Base-by-base conservation (phyloP, 2,888 invertebrate species). In the Conops quadrifasciatus region DNA sequence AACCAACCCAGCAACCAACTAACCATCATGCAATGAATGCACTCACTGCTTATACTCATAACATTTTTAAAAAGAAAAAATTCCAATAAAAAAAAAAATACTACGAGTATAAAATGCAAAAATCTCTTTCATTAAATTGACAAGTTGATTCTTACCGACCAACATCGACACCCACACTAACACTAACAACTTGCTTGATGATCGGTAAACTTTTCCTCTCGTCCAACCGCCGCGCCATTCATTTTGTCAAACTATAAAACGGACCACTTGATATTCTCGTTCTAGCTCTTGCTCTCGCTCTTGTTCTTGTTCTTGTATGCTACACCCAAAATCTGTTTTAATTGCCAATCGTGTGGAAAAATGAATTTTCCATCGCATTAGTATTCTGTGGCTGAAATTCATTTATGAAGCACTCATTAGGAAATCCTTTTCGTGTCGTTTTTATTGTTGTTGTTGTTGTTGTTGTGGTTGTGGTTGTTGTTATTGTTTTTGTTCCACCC, bases 261-360 rank as follows among this genome's bases (percentile, higher is more conserved):
- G n/a, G 24, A 30, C 19, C 59, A 63, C 21, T 60, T 30, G 45
- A 19, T 36, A 62, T 26, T 19, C 51, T 51, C 53, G 36, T 36
- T 36, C 36, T 36, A 36, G 36, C 36, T 36, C 9, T 36, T 36
- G 9, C 9, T 36, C 36, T 36, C n/a, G 24, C 15, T 58, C 58
- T 58, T 58, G 64, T 28, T 28, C 36, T 67, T 70, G n/a, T n/a
- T n/a, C n/a, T n/a, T 73, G 75, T 75, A 59, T 56, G 60, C 62
- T 56, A 36, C 56, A 58, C 36, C n/a, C 76, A 76, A 79, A 83
- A 83, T 82, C 84, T 80, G 80, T 81, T 83, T 82, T 81, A 82
- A 80, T 84, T 83, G 80, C 80, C 83, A 85, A 83, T 82, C 83
- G 81, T 81, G 82, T 83, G 84, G 82, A 83, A 84, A 84, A 83